Evolutionary conservation across 2,113 vertebrate species (phyloP), one percentile per base, ranked within the genome.

Genomic region (Paracanthobrama guichenoti): DNA sequence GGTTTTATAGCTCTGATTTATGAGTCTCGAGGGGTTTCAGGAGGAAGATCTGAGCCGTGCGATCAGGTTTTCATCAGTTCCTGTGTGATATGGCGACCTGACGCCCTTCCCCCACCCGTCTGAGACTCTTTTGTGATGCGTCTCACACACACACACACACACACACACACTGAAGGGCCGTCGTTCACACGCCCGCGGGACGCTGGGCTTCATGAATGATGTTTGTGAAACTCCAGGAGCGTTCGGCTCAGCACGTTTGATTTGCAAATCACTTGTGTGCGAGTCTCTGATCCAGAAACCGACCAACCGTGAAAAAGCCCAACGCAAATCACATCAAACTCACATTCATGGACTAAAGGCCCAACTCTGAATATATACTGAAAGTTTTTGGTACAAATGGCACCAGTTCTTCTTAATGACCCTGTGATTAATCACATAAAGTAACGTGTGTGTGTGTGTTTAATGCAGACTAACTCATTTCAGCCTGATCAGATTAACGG

Each of bases 191-290:
- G 7, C 64, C 64, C 0, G 28, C 16, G 1, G 64, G 64, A 35
- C 16, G 64, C 28, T 67, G 24, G 3, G 28, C 14, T 67, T 67
- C 64, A 35, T 67, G 16, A 35, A 67, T 67, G 35, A 71, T 71
- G 67, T 71, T 42, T 71, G 67, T 71, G 39, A 71, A 44, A 14
- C 67, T 71, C 31, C 35, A 69, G 31, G 66, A 39, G 31, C 16
- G 8, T 67, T 64, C 28, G 16, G 14, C 64, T 67, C 28, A 67
- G 35, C 28, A 39, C 28, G 28, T 69, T 69, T 69, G 31, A 39
- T 69, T 69, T 69, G 66, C 66, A 69, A 35, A 69, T 69, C 66
- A 69, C 22, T 22, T 69, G 66, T 20, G 66, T 67, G 28, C 7
- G 6, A 39, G 8, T 67, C 64, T 67, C 16, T 69, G 66, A 69